Conservation (phyloP, 2,113 vertebrate genomes). For the Varanus salvator region DNA sequence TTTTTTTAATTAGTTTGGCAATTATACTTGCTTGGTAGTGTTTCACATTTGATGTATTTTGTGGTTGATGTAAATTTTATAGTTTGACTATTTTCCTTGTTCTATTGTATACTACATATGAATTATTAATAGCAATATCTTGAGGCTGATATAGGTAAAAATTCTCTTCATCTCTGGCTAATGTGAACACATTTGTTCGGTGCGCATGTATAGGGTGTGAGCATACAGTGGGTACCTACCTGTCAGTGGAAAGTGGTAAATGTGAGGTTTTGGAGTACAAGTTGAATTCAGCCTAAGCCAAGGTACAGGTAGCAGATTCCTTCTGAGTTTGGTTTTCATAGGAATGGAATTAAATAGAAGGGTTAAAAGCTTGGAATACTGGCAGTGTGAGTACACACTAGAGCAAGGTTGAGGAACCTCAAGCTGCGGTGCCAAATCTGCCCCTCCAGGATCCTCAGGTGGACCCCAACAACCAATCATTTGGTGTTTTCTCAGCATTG, state of each 20-base stretch:
- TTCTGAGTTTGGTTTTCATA: neutral
- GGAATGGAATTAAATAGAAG: neutral
- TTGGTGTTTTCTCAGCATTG: no score
- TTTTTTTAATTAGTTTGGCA: neutral
- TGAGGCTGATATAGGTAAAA: neutral
- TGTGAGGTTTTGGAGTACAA: neutral
- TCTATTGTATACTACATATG: no score
- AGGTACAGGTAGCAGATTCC: neutral
- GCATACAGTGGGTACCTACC: neutral
- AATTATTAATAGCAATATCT: neutral
- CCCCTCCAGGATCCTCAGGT: no score
- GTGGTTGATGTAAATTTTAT: no score
- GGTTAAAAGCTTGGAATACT: neutral
- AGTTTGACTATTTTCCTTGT: no score
- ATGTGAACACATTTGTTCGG: neutral
- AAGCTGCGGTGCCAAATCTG: no score
- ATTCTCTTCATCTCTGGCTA: neutral
- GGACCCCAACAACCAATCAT: no score
- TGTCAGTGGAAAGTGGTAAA: neutral
- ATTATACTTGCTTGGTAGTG: no score
- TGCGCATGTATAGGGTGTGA: neutral
- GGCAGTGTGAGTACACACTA: neutral
- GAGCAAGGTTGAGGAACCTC: no score
- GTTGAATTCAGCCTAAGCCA: neutral
- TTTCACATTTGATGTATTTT: no score